Evolutionary conservation across 2,113 vertebrate genomes (phyloP), one percentile per base, ranked within the genome.

Genomic region (Corythornis cristatus): DNA sequence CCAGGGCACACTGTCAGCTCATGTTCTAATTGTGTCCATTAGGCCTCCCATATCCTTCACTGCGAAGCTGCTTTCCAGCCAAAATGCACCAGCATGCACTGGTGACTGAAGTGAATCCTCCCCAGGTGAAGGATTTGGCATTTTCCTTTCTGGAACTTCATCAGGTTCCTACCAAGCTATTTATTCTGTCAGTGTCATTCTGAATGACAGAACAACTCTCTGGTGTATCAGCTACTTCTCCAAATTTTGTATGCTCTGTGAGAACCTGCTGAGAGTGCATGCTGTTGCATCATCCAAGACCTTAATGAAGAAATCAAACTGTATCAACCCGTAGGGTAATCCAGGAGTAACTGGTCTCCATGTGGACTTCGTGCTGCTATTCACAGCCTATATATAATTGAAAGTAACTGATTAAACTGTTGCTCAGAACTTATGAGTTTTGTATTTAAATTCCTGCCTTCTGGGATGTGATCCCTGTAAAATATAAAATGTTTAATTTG

Each of bases 1-100:
- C 1, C 0, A 42, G 12, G n/a, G 8, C 16, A 77, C 11, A 18
- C 14, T 43, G 8, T 8, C 37, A 28, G 3, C 22, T 70, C 2
- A 17, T 48, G 21, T 45, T 88, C 72, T 72, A 3, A 10, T 72
- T 31, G 7, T 37, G 14, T 46, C 8, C 62, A 33, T 18, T 11
- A 57, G 46, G 42, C 66, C 15, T 8, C 19, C 8, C 50, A 50
- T 18, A 19, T n/a, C 21, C 50, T 78, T 40, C 35, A 46, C 22
- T n/a, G 16, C 5, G 68, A 78, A 92, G 5, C 15, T 48, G 20
- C 6, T 71, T 90, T 65, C 54, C 48, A 72, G 14, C 3, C 13
- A 23, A 14, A 11, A 17, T 11, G 17, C 18, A 54, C 9, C 15
- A 71, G 9, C 20, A 8, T 80, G 5, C n/a, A 21, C 11, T 29